phyloP scores from a whole-genome alignment of 2,113 vertebrate genomes.

The Octodon degus region DNA sequence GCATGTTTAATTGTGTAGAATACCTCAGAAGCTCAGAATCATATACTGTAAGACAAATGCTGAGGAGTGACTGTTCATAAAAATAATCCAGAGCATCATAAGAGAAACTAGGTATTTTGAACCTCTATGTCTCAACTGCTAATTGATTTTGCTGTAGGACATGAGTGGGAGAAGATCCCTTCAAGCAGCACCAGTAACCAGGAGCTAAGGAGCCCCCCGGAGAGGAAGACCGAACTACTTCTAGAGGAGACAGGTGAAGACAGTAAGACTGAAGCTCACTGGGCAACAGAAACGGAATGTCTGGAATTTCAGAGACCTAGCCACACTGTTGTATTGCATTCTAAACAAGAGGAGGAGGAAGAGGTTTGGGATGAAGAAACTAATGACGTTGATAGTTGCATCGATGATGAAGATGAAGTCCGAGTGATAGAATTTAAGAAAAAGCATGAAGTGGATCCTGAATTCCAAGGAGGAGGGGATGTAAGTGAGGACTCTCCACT shows the following conservation, averaged over 20 bases:
- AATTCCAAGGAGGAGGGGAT: constrained; percentile 59
- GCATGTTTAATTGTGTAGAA: not conserved
- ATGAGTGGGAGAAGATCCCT: constrained; percentile 41
- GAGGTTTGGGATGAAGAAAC: constrained; percentile 64
- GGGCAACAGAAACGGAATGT: constrained; percentile 57
- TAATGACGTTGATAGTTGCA: constrained; percentile 70
- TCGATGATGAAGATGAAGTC: constrained; percentile 83
- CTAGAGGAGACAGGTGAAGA: constrained; percentile 7
- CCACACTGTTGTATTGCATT: constrained; percentile 28
- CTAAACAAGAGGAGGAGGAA: constrained; percentile 53
- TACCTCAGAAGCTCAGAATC: not conserved
- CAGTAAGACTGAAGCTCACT: not conserved
- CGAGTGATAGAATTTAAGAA: constrained; percentile 83
- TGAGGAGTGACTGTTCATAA: not conserved
- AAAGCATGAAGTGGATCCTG: constrained; percentile 65
- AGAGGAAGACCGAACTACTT: constrained; percentile 44
- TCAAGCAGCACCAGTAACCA: not conserved
- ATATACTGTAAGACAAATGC: not conserved
- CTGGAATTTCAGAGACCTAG: constrained; percentile 43
- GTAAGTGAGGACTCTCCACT: constrained; percentile 64
- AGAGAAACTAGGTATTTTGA: not conserved
- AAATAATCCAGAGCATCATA: constrained; percentile 10
- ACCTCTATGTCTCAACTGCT: constrained; percentile 30
- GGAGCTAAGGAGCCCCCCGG: constrained; percentile 60
- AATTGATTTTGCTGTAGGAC: constrained; percentile 79